phyloP scores from a whole-genome alignment of 2,888 invertebrate species.

The Drosophila siamana region DNA sequence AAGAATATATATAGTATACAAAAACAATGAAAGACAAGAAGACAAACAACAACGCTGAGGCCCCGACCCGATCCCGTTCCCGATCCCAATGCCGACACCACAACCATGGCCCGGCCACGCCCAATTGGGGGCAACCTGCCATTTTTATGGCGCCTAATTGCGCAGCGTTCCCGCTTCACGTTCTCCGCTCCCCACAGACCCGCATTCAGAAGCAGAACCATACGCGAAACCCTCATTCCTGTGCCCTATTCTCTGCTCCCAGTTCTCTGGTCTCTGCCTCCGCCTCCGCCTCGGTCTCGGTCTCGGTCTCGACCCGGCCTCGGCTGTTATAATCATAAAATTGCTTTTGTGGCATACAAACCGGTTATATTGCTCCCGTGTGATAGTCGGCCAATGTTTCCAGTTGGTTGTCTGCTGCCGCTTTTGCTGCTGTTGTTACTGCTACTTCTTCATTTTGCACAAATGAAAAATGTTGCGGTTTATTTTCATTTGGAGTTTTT shows the following conservation, averaged over 20 bases:
- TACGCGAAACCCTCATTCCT: background rate
- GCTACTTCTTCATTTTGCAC: conserved; percentile 74
- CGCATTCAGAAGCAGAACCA: conserved; percentile 3
- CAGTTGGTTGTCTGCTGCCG: conserved; percentile 59
- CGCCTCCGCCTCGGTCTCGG: too few species aligned
- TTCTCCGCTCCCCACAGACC: conserved; percentile 30
- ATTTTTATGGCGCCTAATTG: conserved; percentile 83
- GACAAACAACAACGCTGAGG: conserved; percentile 60
- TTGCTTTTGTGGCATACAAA: conserved; percentile 83
- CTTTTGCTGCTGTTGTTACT: too few species aligned
- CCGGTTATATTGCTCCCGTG: conserved; percentile 81
- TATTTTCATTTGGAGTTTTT: conserved; percentile 79
- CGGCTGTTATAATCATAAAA: conserved; percentile 83
- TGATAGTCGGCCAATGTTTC: conserved; percentile 71
- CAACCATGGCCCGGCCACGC: conserved; percentile 44
- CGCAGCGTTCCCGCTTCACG: conserved; percentile 43
- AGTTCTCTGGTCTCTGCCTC: background rate
- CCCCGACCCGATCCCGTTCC: conserved; percentile 15
- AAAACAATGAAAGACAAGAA: conserved; percentile 63
- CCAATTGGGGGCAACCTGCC: conserved; percentile 59
- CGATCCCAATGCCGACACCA: conserved; percentile 9
- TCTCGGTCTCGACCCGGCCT: conserved; percentile 60
- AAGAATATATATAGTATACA: conserved; percentile 37
- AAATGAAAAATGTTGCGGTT: conserved; percentile 81
- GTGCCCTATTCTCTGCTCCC: too few species aligned